Conservation (phyloP, 2,113 vertebrate genomes). For the Laticauda colubrina region DNA sequence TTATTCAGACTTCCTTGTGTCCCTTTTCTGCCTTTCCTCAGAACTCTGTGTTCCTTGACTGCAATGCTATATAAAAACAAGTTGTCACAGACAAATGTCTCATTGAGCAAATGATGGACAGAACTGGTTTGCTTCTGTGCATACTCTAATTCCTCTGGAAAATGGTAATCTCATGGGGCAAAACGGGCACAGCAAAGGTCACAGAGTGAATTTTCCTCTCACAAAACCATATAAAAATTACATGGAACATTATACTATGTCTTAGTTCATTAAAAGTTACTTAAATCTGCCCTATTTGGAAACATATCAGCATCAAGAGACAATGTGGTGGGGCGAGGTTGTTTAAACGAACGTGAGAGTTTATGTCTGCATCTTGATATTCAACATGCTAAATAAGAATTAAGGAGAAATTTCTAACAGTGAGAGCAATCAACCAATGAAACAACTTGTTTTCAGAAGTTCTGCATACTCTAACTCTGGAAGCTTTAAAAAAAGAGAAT, state of each 20-base stretch:
- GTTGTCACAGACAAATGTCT: neutral
- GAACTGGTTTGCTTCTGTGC: neutral
- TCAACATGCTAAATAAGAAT: neutral
- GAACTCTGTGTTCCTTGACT: slow-evolving; percentile 33
- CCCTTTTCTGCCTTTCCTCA: neutral
- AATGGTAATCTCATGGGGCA: neutral
- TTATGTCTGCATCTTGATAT: neutral
- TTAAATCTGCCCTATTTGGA: neutral
- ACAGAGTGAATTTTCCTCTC: neutral
- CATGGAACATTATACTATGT: neutral
- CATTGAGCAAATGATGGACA: slow-evolving; percentile 3
- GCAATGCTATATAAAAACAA: slow-evolving; percentile 22
- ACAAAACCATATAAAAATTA: neutral
- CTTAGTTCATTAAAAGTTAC: neutral
- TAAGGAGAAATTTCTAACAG: neutral
- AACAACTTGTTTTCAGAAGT: neutral
- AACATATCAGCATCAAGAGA: neutral
- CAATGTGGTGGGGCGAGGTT: neutral
- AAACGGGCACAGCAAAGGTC: neutral
- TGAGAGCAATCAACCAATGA: neutral
- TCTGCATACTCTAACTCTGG: neutral
- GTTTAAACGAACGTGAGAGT: neutral
- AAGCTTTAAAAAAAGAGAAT: neutral
- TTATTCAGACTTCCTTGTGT: neutral
- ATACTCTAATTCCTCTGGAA: slow-evolving; percentile 9